Conservation (phyloP, 2,888 invertebrate genomes). For the Mesorhabditis belari region DNA sequence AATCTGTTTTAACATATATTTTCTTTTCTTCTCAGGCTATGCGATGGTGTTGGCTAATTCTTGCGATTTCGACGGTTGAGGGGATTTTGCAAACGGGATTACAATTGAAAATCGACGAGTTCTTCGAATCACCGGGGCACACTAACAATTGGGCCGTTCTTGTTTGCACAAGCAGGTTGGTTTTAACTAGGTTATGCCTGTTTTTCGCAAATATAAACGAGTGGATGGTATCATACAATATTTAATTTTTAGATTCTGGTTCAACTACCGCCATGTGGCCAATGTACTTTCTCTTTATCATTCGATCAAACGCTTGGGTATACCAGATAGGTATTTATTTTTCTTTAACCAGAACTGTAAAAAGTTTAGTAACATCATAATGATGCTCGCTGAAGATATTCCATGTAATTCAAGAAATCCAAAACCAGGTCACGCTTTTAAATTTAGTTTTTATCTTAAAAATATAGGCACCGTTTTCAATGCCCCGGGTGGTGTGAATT, state of each 20-base stretch:
- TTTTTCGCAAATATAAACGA: no score
- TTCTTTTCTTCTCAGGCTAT: no score
- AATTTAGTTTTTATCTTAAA: not conserved
- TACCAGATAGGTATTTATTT: conserved; percentile 70
- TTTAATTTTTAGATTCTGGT: conserved; percentile 90
- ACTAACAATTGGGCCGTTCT: conserved; percentile 99
- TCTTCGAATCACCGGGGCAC: conserved; percentile 60
- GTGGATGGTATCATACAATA: conserved; percentile 67
- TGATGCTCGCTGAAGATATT: conserved; percentile 99
- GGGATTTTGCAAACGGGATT: conserved; percentile 36
- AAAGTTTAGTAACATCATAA: conserved; percentile 76
- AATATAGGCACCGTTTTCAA: conserved; percentile 82
- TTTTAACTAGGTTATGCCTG: not conserved
- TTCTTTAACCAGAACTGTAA: not conserved
- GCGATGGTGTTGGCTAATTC: no score
- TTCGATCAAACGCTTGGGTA: conserved; percentile 94
- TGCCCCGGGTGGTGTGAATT: conserved; percentile 94
- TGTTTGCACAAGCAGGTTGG: conserved; percentile 67
- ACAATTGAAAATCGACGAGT: conserved; percentile 32
- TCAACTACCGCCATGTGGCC: conserved; percentile 97
- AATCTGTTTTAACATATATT: no score
- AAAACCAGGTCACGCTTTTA: conserved; percentile 64
- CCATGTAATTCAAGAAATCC: conserved; percentile 97
- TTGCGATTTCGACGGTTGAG: no score
- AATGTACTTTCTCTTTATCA: conserved; percentile 96